Conservation (phyloP, 2,888 invertebrate genomes). For the Archips xylosteana region DNA sequence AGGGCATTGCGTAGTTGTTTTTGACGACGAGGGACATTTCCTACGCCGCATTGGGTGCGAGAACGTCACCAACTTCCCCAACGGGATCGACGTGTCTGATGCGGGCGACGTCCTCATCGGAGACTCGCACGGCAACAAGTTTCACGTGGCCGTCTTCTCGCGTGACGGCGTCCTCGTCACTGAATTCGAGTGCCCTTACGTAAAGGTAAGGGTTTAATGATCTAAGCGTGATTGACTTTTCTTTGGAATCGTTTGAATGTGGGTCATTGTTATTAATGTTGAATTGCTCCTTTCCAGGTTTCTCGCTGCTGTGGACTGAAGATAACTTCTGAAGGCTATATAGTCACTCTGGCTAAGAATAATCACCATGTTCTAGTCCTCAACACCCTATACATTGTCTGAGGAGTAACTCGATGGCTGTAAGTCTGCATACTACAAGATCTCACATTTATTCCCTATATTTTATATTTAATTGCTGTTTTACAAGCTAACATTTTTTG, state of each 20-base stretch:
- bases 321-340: slow-evolving; percentile 98
- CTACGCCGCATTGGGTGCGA: slow-evolving; percentile 97
- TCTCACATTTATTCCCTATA: slow-evolving; percentile 86
- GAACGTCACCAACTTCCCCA: slow-evolving; percentile 98
- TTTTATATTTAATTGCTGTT: slow-evolving; percentile 84
- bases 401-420: slow-evolving; percentile 87
- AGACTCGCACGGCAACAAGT: slow-evolving; percentile 98
- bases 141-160: slow-evolving; percentile 98
- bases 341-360: slow-evolving; percentile 98
- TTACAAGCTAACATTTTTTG: slow-evolving; percentile 83
- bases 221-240: background rate
- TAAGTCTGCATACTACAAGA: slow-evolving; percentile 86
- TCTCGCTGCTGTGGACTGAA: slow-evolving; percentile 99
- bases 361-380: slow-evolving; percentile 99
- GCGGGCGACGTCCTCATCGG: slow-evolving; percentile 98
- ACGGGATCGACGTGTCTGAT: slow-evolving; percentile 98
- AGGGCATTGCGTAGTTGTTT: slow-evolving; percentile 98
- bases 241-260: background rate
- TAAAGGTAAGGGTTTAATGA: slow-evolving; percentile 89
- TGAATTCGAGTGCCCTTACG: slow-evolving; percentile 98
- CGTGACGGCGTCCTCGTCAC: slow-evolving; percentile 94
- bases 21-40: slow-evolving; percentile 96
- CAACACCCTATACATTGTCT: slow-evolving; percentile 96
- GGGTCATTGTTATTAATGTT: background rate
- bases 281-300: slow-evolving; percentile 87